These are phyloP conservation scores for Gryon sp. DNA, from an alignment of 1,140 invertebrate genomes.

Conservation along the genomic window DNA sequence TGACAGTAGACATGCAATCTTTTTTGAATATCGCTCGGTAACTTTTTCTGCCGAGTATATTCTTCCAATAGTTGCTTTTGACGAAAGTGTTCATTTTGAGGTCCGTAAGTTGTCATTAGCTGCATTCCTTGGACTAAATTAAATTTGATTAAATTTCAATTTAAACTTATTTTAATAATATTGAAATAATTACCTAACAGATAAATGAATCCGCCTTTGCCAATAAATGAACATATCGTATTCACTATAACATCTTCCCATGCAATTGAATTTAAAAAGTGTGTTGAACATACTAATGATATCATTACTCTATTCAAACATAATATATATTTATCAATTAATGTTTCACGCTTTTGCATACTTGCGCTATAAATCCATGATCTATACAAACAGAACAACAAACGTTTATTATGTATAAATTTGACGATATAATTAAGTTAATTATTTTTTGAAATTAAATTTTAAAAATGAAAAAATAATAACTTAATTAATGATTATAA, in stretches of 20 bases:
- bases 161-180: not conserved
- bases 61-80: constrained; percentile 69
- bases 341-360: constrained; percentile 59
- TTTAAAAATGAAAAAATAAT: not conserved
- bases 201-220: constrained; percentile 71
- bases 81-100: constrained; percentile 62
- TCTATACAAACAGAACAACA: constrained; percentile 25
- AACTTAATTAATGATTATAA: not conserved
- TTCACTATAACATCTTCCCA: constrained; percentile 72
- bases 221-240: constrained; percentile 66
- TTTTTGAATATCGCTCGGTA: constrained; percentile 64
- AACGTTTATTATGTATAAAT: too few relatives aligned
- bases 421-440: not conserved
- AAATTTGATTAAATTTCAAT: not conserved
- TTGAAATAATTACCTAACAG: constrained; percentile 64
- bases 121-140: constrained; percentile 65
- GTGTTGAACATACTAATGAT: constrained; percentile 66
- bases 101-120: constrained; percentile 62
- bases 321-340: constrained; percentile 64
- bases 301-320: constrained; percentile 70
- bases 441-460: not conserved
- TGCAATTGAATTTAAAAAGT: constrained; percentile 66
- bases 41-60: constrained; percentile 71
- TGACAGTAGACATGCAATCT: constrained; percentile 68
- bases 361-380: constrained; percentile 69